phyloP scores from a whole-genome alignment of 2,888 invertebrate species.

The Osmoderma eremita region DNA sequence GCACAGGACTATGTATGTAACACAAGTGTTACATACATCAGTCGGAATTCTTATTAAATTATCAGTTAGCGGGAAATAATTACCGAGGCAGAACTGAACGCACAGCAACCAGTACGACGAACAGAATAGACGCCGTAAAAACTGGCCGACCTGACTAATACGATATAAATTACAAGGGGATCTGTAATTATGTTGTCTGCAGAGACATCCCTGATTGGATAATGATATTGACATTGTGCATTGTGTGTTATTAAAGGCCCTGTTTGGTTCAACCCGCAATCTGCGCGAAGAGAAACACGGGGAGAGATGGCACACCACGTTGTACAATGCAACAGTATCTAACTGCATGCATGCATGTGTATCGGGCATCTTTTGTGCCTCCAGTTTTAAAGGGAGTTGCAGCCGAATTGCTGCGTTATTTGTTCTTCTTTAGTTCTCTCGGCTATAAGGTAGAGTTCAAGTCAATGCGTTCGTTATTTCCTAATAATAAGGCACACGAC shows the following conservation, averaged over 20 bases:
- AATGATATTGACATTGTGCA: constrained; percentile 64
- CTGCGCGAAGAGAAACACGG: constrained; percentile 49
- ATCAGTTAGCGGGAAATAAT: constrained; percentile 57
- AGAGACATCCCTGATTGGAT: constrained; percentile 65
- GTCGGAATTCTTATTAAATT: constrained; percentile 58
- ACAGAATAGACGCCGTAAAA: constrained; percentile 51
- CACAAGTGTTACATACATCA: constrained; percentile 38
- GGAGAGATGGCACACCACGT: background rate
- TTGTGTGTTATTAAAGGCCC: constrained; percentile 61
- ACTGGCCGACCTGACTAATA: constrained; percentile 57
- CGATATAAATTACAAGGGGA: constrained; percentile 62
- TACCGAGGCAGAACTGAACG: constrained; percentile 54
- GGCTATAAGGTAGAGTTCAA: background rate
- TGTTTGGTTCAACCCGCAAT: constrained; percentile 57
- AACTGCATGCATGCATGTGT: constrained; percentile 45
- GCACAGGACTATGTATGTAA: constrained; percentile 31
- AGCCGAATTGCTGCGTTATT: no score
- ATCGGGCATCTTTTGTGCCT: constrained; percentile 54
- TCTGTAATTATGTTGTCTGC: constrained; percentile 63
- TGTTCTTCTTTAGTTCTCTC: no score
- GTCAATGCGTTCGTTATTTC: background rate
- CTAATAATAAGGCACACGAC: background rate
- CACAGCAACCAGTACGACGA: constrained; percentile 56
- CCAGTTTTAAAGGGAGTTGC: no score
- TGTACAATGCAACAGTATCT: no score